Base-by-base conservation (phyloP, 2,797 vertebrate genomes). In the Sparidentex hasta region DNA sequence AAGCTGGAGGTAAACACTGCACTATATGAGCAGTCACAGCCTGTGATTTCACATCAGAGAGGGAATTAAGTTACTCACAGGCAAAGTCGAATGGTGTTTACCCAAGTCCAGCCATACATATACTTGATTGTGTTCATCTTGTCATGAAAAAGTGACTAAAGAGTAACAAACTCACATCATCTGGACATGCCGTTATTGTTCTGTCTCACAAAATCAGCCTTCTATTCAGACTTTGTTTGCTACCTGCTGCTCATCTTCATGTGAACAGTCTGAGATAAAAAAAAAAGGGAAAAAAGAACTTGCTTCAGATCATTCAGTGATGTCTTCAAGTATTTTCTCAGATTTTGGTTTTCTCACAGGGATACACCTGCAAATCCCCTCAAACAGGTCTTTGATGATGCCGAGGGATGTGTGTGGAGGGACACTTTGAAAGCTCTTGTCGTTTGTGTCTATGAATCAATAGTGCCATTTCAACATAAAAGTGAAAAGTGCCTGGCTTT, bases 381-480 rank as follows among this genome's bases (percentile, higher is more conserved):
- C 76, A 84, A 81, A 90, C 33, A 47, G 57, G 70, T 81, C 76
- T 76, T 74, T 89, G 83, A 87, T 86, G 65, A 87, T 86, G 65
- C 64, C 20, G 64, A 56, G 48, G 38, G 65, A 51, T 76, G 58
- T 44, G 29, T 3, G 5, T 29, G 20, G 62, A 62, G 33, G 54
- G 55, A 66, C 23, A 74, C 81, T 88, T 88, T 91, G 82, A 92
- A 92, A 88, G 63, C 69, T 50, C 54, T 82, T 69, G 44, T 16
- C 8, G 50, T 73, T 87, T 84, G 72, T 83, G 65, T 70, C 54
- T 73, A 23, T 74, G 48, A 87, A 88, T 92, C 83, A 23, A 88
- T 90, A 84, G 29, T 18, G 65, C 59, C 64, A 77, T 90, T 89
- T 90, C 74, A 81, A 88, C 78, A 85, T 82, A 67, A 88, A 88